Percentiles rank a stretch among this genome's conserved stretches.
Conservation (phyloP, 2,113 vertebrate genomes). For the Platichthys flesus region DNA sequence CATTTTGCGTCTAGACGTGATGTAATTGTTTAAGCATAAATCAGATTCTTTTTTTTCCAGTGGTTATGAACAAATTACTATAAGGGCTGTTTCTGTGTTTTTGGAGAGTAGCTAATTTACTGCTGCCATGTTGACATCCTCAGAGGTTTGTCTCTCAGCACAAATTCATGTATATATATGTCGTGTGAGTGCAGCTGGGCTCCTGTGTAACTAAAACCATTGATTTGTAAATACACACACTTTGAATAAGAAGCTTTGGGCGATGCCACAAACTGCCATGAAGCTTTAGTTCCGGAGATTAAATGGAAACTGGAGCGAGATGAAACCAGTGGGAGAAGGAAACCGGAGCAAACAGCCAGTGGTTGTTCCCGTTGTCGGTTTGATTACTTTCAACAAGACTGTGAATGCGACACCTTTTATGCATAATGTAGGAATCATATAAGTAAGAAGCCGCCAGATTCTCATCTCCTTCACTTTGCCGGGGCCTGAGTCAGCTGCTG, state of each 20-base stretch:
- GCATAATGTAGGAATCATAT: conserved; percentile 24
- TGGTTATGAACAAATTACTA: conserved; percentile 18
- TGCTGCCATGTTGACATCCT: conserved; percentile 33
- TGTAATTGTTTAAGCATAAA: conserved; percentile 1
- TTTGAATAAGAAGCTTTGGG: not conserved
- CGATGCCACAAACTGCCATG: not conserved
- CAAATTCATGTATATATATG: conserved; percentile 43
- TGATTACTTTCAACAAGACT: conserved; percentile 34
- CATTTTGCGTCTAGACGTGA: conserved; percentile 9
- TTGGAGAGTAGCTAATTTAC: conserved; percentile 31
- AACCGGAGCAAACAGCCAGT: not conserved
- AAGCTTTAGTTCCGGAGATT: not conserved
- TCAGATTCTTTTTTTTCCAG: not conserved
- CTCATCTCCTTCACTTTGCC: conserved; percentile 36
- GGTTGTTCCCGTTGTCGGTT: conserved; percentile 29
- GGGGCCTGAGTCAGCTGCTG: conserved; percentile 60
- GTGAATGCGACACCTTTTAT: conserved; percentile 22
- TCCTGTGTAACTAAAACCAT: conserved; percentile 2
- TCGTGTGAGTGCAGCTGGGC: conserved; percentile 6
- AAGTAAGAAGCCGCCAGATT: conserved; percentile 8
- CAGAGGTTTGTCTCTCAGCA: conserved; percentile 35
- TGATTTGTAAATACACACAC: not conserved
- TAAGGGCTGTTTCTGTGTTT: conserved; percentile 30
- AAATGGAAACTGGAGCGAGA: conserved; percentile 15
- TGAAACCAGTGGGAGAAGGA: conserved; percentile 27